Base-by-base conservation (phyloP, 2,797 vertebrate genomes). In the Furcifer pardalis region DNA sequence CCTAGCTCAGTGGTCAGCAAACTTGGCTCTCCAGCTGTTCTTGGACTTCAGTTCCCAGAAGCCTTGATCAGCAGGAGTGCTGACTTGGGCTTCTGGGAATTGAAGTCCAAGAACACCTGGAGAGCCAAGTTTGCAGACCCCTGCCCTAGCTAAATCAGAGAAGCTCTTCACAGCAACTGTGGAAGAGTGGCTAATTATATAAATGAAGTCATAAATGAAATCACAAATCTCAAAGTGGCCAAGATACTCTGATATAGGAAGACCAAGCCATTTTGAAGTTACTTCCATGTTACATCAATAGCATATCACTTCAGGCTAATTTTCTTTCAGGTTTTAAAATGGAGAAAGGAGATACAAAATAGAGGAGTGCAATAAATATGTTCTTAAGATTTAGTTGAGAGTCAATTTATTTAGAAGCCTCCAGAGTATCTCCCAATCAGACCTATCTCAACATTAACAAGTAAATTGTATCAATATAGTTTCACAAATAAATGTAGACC, bases 251-350 rank as follows among this genome's bases (percentile, higher is more conserved):
- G 19, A 2, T 69, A 15, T 13, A 71, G 35, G 9, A 6, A 81
- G 35, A 37, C 5, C 13, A 60, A 30, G 44, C 30, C 17, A 68
- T 44, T n/a, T 19, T 4, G 37, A 76, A 68, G 37, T 42, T 1
- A 15, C 19, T 42, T 77, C 40, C n/a, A 77, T 40, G 25, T 69
- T 69, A n/a, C 46, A 77, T 12, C 7, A 66, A 2, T 32, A 69
- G 37, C 19, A 76, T 63, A 76, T 30, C 37, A 81, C 17, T 77
- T 17, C 7, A 42, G 30, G n/a, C n/a, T 19, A 42, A 71, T 69
- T 83, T 83, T 69, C 9, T 77, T 83, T n/a, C 30, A 56, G 7
- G 42, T 59, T 71, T 84, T 32, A 46, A 84, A 77, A 78, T 62
- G 40, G 77, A 46, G 7, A 79, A 60, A 30, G 40, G 35, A 81